Evolutionary conservation across 2,113 vertebrate species (phyloP).

Genomic region (Pachyramphus minor): DNA sequence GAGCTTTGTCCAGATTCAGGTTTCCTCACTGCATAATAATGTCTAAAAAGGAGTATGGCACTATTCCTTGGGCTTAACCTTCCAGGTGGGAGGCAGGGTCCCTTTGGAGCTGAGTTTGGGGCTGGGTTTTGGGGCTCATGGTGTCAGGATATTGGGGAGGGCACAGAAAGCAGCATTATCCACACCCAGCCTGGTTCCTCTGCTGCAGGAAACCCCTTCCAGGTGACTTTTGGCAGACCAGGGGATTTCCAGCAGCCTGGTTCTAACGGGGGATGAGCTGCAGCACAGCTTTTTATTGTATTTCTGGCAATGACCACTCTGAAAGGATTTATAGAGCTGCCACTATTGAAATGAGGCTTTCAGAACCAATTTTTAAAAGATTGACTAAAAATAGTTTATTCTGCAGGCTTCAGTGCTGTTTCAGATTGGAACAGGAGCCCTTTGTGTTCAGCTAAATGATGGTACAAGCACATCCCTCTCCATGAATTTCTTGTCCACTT

Average conservation of each 20-base stretch:
- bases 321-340: background rate
- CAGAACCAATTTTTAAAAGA: background rate
- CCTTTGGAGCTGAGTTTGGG: background rate
- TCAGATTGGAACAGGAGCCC: background rate
- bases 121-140: background rate
- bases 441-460: background rate
- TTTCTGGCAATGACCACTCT: background rate
- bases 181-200: accelerated
- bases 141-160: background rate
- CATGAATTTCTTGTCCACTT: background rate
- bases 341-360: background rate
- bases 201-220: background rate
- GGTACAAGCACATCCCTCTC: background rate
- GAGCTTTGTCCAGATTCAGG: background rate
- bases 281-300: background rate
- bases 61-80: background rate
- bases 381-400: background rate
- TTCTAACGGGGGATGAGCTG: background rate
- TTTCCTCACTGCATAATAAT: background rate
- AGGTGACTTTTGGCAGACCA: background rate
- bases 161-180: background rate
- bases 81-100: background rate
- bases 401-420: background rate
- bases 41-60: background rate
- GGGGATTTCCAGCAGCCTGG: background rate